phyloP scores from a whole-genome alignment of 1,140 invertebrate species.

The Prorops nasuta region DNA sequence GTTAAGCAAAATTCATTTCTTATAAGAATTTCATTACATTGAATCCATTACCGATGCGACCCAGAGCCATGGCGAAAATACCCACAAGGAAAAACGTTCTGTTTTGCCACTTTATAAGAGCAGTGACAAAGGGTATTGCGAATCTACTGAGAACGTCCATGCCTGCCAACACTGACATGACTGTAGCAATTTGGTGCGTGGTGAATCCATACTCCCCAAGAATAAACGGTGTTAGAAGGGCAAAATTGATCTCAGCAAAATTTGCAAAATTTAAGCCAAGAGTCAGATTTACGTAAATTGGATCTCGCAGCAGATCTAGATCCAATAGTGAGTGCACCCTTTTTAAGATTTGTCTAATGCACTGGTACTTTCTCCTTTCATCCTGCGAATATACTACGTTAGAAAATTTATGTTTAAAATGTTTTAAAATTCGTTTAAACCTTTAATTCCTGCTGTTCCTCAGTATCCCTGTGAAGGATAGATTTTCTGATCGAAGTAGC shows the following conservation, averaged over 20 bases:
- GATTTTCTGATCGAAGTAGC: no score
- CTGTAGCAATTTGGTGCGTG: conserved; percentile 60
- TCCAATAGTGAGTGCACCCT: no score
- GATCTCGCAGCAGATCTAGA: conserved; percentile 65
- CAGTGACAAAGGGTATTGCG: conserved; percentile 63
- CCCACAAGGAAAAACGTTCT: conserved; percentile 44
- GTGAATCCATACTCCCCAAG: conserved; percentile 61
- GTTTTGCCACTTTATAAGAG: conserved; percentile 37
- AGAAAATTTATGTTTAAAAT: no score
- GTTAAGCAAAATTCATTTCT: not conserved
- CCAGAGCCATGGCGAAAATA: conserved; percentile 34
- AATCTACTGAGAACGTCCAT: conserved; percentile 63
- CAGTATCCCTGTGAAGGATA: no score
- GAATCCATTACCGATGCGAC: conserved; percentile 47
- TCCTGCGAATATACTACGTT: no score
- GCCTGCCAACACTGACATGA: conserved; percentile 62
- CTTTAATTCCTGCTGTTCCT: no score
- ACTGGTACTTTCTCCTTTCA: no score
- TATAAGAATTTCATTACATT: conserved; percentile 7
- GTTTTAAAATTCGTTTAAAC: no score
- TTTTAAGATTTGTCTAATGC: no score
- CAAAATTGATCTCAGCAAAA: conserved; percentile 70
- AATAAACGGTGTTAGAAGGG: conserved; percentile 68
- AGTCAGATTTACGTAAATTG: conserved; percentile 67
- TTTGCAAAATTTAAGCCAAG: conserved; percentile 67